A percentile compares a stretch with the other conserved stretches of the same genome.
These are phyloP conservation scores for Acridotheres tristis DNA, from an alignment of 2,797 vertebrate species.

Conservation along the genomic window DNA sequence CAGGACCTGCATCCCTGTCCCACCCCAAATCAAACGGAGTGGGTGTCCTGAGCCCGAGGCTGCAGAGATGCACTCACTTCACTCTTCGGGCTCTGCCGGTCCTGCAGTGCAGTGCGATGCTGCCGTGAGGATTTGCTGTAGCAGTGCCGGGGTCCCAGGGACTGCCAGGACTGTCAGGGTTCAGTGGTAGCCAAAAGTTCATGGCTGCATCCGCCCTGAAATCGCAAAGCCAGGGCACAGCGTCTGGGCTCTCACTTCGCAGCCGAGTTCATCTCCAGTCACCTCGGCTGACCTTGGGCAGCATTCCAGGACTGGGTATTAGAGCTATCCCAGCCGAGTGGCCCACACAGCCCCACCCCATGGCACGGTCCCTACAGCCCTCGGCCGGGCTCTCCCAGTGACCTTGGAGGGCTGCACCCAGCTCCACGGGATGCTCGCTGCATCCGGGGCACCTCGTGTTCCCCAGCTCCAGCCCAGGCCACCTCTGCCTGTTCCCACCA, in stretches of 20 bases:
- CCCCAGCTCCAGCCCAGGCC: neutral
- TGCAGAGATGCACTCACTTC: neutral
- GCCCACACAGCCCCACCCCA: neutral
- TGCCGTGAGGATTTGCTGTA: neutral
- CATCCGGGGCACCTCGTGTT: accelerated
- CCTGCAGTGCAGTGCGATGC: neutral
- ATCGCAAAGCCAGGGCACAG: neutral
- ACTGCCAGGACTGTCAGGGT: accelerated
- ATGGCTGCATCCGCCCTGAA: accelerated
- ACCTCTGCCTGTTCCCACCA: neutral
- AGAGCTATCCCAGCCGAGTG: accelerated
- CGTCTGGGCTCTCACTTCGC: accelerated
- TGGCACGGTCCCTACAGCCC: accelerated
- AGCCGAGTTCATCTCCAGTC: neutral
- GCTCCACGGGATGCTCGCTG: accelerated
- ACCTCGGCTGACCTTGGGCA: neutral
- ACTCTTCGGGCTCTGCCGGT: accelerated
- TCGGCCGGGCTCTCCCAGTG: accelerated
- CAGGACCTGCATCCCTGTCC: accelerated
- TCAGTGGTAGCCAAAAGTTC: accelerated
- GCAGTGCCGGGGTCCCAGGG: neutral
- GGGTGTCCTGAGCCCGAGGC: neutral
- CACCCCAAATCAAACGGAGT: accelerated
- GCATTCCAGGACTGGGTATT: neutral
- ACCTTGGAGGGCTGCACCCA: neutral